Conservation (phyloP, 2,797 vertebrate genomes). For the Pangasius djambal region DNA sequence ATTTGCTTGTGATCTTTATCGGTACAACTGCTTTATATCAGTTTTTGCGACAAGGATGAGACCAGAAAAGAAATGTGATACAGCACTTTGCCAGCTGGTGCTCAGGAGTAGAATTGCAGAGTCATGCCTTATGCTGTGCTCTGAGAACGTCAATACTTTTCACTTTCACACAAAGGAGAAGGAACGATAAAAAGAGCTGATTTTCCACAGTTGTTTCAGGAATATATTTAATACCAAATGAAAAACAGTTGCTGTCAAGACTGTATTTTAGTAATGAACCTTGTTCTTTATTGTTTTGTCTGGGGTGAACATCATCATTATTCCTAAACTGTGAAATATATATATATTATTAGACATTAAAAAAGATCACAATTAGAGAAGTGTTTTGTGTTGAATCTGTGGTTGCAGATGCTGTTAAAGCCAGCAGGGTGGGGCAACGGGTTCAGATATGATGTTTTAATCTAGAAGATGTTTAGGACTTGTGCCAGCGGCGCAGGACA, state of each 20-base stretch:
- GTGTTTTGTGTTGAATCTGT: background rate
- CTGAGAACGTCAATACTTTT: conserved; percentile 73
- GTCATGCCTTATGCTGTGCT: conserved; percentile 69
- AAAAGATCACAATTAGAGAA: background rate
- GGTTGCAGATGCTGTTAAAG: conserved; percentile 27
- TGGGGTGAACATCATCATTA: background rate
- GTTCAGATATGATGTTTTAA: conserved; percentile 61
- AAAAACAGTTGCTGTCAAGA: background rate
- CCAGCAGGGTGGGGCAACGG: conserved; percentile 54
- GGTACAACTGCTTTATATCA: conserved; percentile 16
- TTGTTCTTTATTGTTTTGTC: background rate
- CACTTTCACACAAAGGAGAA: conserved; percentile 72
- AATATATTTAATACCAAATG: background rate
- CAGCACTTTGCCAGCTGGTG: conserved; percentile 51
- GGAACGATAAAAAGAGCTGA: conserved; percentile 36
- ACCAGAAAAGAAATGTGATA: conserved; percentile 61
- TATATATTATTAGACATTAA: background rate
- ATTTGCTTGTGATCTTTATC: background rate
- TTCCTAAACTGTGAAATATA: background rate
- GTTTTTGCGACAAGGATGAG: conserved; percentile 35
- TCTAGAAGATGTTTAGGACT: conserved; percentile 59
- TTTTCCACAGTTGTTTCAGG: background rate
- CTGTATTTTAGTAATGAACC: background rate
- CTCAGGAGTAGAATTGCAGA: conserved; percentile 68
- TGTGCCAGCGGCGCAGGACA: conserved; percentile 62